Base-by-base conservation (phyloP, 2,113 vertebrate species). In the Herpailurus yagouaroundi region DNA sequence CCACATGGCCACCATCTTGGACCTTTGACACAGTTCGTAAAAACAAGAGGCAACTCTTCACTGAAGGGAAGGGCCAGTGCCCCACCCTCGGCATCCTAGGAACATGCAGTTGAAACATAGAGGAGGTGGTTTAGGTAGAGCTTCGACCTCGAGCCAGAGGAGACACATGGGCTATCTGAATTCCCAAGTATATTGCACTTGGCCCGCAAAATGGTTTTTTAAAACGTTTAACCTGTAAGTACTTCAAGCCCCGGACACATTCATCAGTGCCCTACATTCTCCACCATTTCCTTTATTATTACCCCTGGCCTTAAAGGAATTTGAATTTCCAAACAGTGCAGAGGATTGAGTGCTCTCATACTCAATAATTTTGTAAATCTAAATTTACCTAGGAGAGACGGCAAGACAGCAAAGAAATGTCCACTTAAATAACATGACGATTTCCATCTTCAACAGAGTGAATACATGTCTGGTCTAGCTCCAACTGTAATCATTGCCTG, bases 351-450 rank as follows among this genome's bases (percentile, higher is more conserved):
- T 2, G 10, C 41, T 55, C 29, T 45, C 45, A 18, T 29, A 1
- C 36, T 29, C 6, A 0, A 18, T 23, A 29, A 1, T 14, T 79
- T 18, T 64, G 41, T 12, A 33, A 55, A 14, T 4, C 23, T 55
- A 6, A 41, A 29, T 73, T 52, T 18, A 19, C 52, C 38, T 7
- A 23, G 13, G 4, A 10, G 16, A 41, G n/a, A n/a, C 4, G 10
- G 18, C 12, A 38, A 27, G 45, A 11, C 3, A 8, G 45, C 15
- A 9, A 63, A 48, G 18, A 36, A 3, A 16, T 19, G 7, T 45
- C 7, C 31, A 16, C 7, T 33, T 38, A 27, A 19, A 86, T 0
- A 2, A 33, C 11, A 13, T 19, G 27, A 11, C 3, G 2, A 38
- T 71, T 52, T 77, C 8, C n/a, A 52, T 45, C 48, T 36, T 33